Evolutionary conservation across 2,888 invertebrate genomes (phyloP).

Genomic region (Hydroisotoma schaefferi): DNA sequence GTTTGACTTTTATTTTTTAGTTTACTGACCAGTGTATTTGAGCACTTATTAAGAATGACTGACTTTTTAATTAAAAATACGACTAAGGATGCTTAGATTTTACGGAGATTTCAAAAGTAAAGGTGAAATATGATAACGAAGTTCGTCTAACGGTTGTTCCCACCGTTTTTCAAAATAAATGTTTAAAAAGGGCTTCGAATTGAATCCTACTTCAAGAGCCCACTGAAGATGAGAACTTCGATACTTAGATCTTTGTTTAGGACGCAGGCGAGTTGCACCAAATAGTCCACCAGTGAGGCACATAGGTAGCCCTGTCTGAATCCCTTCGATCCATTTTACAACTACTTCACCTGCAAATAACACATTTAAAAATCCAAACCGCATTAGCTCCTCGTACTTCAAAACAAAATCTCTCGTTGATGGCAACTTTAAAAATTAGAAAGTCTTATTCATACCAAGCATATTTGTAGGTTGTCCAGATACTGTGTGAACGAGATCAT

Average conservation of each 20-base stretch:
- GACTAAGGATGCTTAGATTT: too few species aligned
- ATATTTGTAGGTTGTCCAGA: constrained; percentile 92
- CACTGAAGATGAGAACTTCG: constrained; percentile 74
- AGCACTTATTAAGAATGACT: too few species aligned
- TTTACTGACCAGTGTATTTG: too few species aligned
- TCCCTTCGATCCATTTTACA: constrained; percentile 96
- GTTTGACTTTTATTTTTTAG: too few species aligned
- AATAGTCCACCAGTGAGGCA: constrained; percentile 88
- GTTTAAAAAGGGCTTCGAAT: constrained; percentile 75
- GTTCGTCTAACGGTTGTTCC: constrained; percentile 77
- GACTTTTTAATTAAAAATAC: too few species aligned
- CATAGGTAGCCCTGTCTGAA: constrained; percentile 94
- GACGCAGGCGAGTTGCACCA: constrained; percentile 80
- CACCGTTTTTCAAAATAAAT: constrained; percentile 90
- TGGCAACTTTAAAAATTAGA: too few species aligned
- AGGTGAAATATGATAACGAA: constrained; percentile 58
- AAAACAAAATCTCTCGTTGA: too few species aligned
- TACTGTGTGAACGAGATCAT: constrained; percentile 89
- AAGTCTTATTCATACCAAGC: constrained; percentile 61
- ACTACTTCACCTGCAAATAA: constrained; percentile 67
- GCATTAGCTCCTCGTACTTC: too few species aligned
- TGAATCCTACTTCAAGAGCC: constrained; percentile 74
- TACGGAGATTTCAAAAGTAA: constrained; percentile 38
- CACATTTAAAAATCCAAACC: neutral
- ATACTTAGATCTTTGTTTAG: constrained; percentile 79